These are phyloP conservation scores for Thaumatotibia leucotreta DNA, from an alignment of 1,140 invertebrate species.

Conservation along the genomic window DNA sequence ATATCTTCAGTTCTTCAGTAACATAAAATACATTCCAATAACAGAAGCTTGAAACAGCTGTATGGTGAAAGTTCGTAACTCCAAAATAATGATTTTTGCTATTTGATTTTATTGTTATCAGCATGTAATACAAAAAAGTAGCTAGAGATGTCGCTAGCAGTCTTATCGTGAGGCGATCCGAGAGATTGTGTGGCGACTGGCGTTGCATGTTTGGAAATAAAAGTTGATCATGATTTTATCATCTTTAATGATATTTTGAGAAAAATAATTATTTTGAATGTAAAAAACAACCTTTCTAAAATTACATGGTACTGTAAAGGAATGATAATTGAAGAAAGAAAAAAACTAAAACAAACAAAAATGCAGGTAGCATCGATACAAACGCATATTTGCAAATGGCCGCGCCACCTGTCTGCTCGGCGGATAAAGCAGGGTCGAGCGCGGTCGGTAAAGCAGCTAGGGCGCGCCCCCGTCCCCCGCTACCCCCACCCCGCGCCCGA, in stretches of 20 bases:
- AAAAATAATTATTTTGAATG: background rate
- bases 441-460: slow-evolving; percentile 37
- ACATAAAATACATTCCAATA: too few relatives aligned
- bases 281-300: background rate
- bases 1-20: too few relatives aligned
- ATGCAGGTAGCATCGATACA: slow-evolving; percentile 1
- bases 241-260: too few relatives aligned
- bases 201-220: background rate
- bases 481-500: slow-evolving; percentile 32
- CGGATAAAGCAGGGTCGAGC: background rate
- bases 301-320: background rate
- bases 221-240: too few relatives aligned
- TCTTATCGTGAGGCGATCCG: background rate
- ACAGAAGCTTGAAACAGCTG: too few relatives aligned
- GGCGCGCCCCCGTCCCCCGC: slow-evolving; percentile 36
- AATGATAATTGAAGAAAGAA: background rate
- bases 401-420: slow-evolving; percentile 45
- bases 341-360: slow-evolving; percentile 14
- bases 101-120: background rate
- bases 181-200: too few relatives aligned
- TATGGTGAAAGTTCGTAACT: background rate
- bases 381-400: slow-evolving; percentile 18
- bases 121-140: background rate
- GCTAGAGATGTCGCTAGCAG: background rate
- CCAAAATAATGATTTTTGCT: background rate